Evolutionary conservation across 1,140 invertebrate species (phyloP), one percentile per base, ranked within the genome.

Genomic region (Popillia japonica): DNA sequence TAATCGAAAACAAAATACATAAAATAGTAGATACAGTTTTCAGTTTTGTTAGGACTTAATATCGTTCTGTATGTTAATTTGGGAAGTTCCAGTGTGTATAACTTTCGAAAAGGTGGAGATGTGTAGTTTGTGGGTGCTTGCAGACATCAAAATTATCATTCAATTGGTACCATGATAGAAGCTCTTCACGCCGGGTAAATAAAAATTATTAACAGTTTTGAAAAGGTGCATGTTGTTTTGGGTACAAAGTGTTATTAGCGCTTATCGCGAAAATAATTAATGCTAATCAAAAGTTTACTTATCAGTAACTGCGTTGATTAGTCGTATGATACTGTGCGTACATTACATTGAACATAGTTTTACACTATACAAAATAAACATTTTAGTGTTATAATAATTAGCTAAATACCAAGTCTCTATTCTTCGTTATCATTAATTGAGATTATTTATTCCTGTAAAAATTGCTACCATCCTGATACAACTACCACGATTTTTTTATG

Each of bases 91-190:
- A 17, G 14, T 17, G 48, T n/a, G 48, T 55, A 17, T 55, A 68
- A 68, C 61, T 27, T 68, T 68, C 27, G 17, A 55, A n/a, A 17
- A 55, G 17, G 61, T 68, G 61, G 61, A 68, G 27, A 68, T 68
- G 61, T 68, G 61, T 10, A 27, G 11, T 34, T 68, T 68, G 61
- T 68, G 61, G 20, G 23, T 68, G 17, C 7, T 68, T 68, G 27
- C 9, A 68, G 61, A 68, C 61, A 68, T 68, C 20, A 27, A 27
- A 27, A 27, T 68, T 27, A 14, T 22, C 11, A 22, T 68, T 27
- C 17, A 34, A 6, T 27, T 27, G 17, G 17, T n/a, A 68, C 27
- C 17, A 68, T 68, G 61, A 68, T 68, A 17, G 61, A 68, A 27
- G 61, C 61, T 23, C 17, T 68, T 68, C 61, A 68, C 11, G 61